Conservation (phyloP, 2,113 vertebrate genomes). For the Mesocricetus auratus region DNA sequence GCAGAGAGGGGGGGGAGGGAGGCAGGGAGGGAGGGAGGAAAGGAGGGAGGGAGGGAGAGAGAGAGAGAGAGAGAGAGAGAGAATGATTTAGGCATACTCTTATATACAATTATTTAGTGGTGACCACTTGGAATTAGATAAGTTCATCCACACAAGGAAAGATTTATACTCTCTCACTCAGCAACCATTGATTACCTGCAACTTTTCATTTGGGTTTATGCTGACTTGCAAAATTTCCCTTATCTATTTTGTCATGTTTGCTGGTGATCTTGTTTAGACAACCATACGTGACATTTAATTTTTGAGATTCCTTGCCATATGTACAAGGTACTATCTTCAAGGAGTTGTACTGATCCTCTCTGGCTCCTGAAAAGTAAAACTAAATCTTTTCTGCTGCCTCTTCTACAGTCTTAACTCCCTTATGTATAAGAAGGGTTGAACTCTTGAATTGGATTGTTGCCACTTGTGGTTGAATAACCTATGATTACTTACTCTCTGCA, state of each 20-base stretch:
- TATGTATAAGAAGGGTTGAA: neutral
- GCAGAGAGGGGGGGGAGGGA: no score
- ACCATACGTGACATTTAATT: neutral
- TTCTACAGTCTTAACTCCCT: neutral
- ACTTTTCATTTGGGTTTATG: neutral
- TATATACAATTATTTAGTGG: neutral
- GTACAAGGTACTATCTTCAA: no score
- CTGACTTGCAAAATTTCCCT: neutral
- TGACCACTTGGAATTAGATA: neutral
- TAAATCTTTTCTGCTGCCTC: no score
- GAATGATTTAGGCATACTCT: neutral
- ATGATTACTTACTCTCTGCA: neutral
- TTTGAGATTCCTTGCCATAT: neutral
- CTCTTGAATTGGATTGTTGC: neutral
- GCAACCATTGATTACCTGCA: neutral
- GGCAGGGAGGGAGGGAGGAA: accelerated
- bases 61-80: neutral
- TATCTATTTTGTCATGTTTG: neutral
- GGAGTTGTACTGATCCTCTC: neutral
- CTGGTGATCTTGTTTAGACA: neutral
- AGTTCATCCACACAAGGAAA: neutral
- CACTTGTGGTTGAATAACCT: neutral
- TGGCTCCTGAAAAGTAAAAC: no score
- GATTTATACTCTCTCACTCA: neutral
- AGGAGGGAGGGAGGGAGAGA: neutral